Evolutionary conservation across 2,113 vertebrate species (phyloP).

Genomic region (Crotalus horridus): DNA sequence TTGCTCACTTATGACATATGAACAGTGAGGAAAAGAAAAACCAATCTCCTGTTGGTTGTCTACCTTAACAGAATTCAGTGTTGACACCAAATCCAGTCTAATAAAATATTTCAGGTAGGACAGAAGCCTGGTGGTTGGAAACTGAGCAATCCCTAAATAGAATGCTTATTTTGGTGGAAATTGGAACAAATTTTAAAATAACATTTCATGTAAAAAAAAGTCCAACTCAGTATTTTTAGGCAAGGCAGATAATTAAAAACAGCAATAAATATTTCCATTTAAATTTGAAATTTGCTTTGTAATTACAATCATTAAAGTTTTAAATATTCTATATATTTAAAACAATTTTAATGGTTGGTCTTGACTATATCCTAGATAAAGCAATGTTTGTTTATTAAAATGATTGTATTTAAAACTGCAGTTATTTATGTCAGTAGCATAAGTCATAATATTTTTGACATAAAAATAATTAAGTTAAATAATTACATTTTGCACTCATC

Average conservation of each 20-base stretch:
- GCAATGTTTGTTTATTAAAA: background rate
- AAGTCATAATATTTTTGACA: background rate
- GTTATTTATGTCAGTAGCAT: background rate
- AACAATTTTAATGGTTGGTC: background rate
- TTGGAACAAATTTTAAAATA: background rate
- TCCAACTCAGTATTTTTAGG: slow-evolving; percentile 24
- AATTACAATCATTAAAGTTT: background rate
- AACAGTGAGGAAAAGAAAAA: background rate
- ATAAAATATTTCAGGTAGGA: slow-evolving; percentile 54
- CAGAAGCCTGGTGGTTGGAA: slow-evolving; percentile 39
- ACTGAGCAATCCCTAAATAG: slow-evolving; percentile 12
- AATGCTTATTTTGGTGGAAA: background rate
- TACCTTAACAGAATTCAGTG: background rate
- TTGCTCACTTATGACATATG: background rate
- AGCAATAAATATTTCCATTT: background rate
- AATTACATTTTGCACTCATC: background rate
- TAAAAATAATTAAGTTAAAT: slow-evolving; percentile 17
- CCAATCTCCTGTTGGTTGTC: background rate
- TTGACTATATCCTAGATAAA: background rate
- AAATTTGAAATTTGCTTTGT: slow-evolving; percentile 15
- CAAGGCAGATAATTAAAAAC: background rate
- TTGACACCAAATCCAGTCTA: background rate
- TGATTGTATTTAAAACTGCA: background rate
- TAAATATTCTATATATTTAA: slow-evolving; percentile 13
- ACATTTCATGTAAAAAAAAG: slow-evolving; percentile 23